phyloP scores from a whole-genome alignment of 2,113 vertebrate species.

The Myiopsitta monachus region DNA sequence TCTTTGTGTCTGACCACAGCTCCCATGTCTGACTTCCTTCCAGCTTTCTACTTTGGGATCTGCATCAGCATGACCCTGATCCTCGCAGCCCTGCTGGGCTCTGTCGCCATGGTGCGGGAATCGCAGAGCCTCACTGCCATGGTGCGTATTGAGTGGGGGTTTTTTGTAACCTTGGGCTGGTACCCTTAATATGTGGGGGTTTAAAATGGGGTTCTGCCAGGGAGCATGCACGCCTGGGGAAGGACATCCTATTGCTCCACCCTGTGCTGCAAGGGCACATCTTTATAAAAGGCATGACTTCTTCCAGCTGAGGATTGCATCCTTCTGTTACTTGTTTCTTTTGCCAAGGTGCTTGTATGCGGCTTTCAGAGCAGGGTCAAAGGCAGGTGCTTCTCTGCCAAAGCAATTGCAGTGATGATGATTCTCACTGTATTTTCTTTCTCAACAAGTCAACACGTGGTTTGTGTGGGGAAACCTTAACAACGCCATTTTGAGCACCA shows the following conservation, averaged over 20 bases:
- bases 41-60: conserved; percentile 63
- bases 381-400: background rate
- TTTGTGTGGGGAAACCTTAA: background rate
- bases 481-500: background rate
- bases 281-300: background rate
- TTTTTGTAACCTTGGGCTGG: background rate
- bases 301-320: background rate
- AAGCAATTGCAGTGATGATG: background rate
- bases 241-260: background rate
- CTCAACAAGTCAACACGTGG: background rate
- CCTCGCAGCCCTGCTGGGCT: conserved; percentile 59
- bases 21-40: background rate
- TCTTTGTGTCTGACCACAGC: background rate
- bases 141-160: conserved; percentile 33
- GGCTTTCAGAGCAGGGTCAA: background rate
- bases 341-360: background rate
- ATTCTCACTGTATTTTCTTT: background rate
- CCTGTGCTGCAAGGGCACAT: background rate
- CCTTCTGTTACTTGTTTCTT: background rate
- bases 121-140: conserved; percentile 21
- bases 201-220: background rate
- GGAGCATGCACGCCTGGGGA: background rate
- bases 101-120: conserved; percentile 29
- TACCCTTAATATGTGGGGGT: background rate
- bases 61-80: conserved; percentile 57